Evolutionary conservation across 2,797 vertebrate genomes (phyloP).

Genomic region (Spizella passerina): DNA sequence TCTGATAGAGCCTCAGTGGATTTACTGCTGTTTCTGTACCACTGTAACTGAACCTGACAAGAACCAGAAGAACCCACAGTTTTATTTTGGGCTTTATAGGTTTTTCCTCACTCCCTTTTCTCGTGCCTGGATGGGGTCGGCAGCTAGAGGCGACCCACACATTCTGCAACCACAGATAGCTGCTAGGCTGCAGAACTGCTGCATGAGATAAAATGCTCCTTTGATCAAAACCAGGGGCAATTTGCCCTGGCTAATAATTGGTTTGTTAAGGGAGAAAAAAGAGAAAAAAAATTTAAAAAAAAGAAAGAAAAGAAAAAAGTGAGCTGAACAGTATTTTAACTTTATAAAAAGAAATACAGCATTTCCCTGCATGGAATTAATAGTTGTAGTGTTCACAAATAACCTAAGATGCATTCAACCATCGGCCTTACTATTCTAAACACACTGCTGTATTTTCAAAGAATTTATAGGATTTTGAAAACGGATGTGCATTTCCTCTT

Average conservation of each 20-base stretch:
- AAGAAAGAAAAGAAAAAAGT: not conserved
- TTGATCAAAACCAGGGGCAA: conserved; percentile 33
- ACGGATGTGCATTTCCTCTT: not conserved
- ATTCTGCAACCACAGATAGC: conserved; percentile 1
- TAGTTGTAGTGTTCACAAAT: not conserved
- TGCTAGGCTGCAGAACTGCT: not conserved
- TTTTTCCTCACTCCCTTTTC: conserved; percentile 32
- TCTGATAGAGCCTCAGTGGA: conserved; percentile 43
- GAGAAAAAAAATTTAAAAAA: not conserved
- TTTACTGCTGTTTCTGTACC: conserved; percentile 50
- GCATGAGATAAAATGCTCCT: conserved; percentile 5
- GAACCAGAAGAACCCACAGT: conserved; percentile 29
- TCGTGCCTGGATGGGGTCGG: not conserved
- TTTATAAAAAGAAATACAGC: not conserved
- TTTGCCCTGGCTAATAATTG: not conserved
- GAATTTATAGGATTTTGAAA: not conserved
- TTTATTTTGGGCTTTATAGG: conserved; percentile 55
- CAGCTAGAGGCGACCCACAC: not conserved
- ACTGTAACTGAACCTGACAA: conserved; percentile 48
- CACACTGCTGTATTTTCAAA: not conserved
- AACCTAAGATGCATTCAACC: not conserved
- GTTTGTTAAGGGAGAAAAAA: not conserved
- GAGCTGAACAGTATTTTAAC: not conserved
- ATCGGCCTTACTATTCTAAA: not conserved
- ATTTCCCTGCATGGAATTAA: not conserved